These are phyloP conservation scores for Champsocephalus esox DNA, from an alignment of 2,797 vertebrate genomes.

Conservation along the genomic window DNA sequence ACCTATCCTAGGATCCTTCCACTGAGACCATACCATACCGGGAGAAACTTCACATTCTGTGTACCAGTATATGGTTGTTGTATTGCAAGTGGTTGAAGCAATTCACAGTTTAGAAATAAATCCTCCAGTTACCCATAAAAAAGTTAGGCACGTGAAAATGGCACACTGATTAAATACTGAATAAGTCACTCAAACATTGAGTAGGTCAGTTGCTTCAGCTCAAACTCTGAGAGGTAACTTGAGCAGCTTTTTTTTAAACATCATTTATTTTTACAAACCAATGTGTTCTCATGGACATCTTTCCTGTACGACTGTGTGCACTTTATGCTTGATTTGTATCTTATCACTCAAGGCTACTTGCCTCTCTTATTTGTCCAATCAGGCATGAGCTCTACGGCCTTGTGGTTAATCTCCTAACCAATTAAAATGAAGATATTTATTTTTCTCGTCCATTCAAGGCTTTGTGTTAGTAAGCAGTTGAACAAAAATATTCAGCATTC, in stretches of 20 bases:
- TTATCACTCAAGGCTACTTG: constrained; percentile 18
- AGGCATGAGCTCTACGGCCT: constrained; percentile 2
- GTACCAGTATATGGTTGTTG: not conserved
- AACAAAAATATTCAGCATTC: constrained; percentile 36
- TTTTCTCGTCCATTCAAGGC: constrained; percentile 34
- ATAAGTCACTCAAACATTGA: constrained; percentile 6
- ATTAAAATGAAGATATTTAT: constrained; percentile 20
- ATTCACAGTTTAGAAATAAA: constrained; percentile 26
- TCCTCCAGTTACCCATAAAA: constrained; percentile 32
- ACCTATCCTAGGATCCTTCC: constrained; percentile 24
- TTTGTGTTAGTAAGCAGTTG: constrained; percentile 29
- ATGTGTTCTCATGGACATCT: not conserved
- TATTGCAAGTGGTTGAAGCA: not conserved
- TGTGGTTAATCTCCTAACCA: constrained; percentile 27
- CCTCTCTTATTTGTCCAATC: constrained; percentile 10
- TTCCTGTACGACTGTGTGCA: not conserved
- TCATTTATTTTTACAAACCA: not conserved
- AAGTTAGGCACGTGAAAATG: constrained; percentile 21
- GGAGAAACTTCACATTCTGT: constrained; percentile 5
- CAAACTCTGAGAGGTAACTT: constrained; percentile 15
- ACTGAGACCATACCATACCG: constrained; percentile 2
- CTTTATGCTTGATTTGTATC: not conserved
- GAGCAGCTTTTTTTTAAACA: constrained; percentile 6
- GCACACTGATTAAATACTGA: not conserved
- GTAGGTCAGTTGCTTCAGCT: constrained; percentile 13